Base-by-base conservation (phyloP, 37 sponge, comb jelly and placozoan genomes). In the Sycon ciliatum region DNA sequence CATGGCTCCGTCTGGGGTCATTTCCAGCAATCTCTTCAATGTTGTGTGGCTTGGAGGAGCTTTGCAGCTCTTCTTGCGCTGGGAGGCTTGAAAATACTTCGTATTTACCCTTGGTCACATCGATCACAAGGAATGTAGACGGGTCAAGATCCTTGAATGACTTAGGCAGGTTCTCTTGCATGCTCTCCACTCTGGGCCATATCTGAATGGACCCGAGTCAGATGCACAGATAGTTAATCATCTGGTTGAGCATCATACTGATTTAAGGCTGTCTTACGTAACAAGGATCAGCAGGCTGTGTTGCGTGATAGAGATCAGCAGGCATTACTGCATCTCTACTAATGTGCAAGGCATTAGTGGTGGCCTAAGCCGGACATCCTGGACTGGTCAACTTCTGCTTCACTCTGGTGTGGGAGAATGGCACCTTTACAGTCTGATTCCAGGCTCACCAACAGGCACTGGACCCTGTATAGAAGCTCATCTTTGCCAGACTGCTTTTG, bases 261-360 rank as follows among this genome's bases (percentile, higher is more conserved):
- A 73, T 16, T n/a, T 73, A 73, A 36, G 81, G 30, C 60, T 75
- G 74, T 28, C 72, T 40, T n/a, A 79, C 54, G 29, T 49, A 39
- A 28, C n/a, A n/a, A n/a, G n/a, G n/a, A n/a, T n/a, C n/a, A n/a
- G n/a, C n/a, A n/a, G n/a, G n/a, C n/a, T n/a, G n/a, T n/a, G n/a
- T n/a, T n/a, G n/a, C n/a, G n/a, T n/a, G n/a, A n/a, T 71, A 72
- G 34, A 65, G 65, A 46, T 30, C 16, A 5, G 73, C 79, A 3
- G 71, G 55, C 30, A 71, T 66, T 31, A 23, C 30, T 16, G 49
- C 72, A 18, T n/a, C 2, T 13, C 57, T 36, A 30, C 65, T 63
- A 3, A 72, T 31, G 1, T 53, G 79, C 7, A 79, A n/a, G n/a
- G n/a, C n/a, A n/a, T n/a, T n/a, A n/a, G n/a, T n/a, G n/a, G n/a